Conservation (phyloP, 2,113 vertebrate species). For the Hemichromis elongatus region DNA sequence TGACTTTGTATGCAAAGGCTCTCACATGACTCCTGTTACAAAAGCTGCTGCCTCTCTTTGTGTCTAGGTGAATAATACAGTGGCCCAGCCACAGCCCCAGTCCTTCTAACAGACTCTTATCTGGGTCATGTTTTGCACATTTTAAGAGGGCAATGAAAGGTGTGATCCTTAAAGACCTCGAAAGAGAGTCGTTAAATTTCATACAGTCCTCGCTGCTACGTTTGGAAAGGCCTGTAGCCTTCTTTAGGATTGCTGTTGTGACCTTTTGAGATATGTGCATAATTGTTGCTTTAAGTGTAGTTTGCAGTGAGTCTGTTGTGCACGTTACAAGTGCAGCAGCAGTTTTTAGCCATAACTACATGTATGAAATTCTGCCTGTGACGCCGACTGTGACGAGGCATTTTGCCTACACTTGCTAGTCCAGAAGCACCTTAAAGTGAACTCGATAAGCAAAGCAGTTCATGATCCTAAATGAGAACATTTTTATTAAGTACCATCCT, state of each 20-base stretch:
- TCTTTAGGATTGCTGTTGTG: not conserved
- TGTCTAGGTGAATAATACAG: conserved; percentile 18
- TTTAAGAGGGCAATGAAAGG: conserved; percentile 12
- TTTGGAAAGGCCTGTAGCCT: not conserved
- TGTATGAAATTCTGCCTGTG: not conserved
- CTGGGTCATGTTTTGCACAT: conserved; percentile 32
- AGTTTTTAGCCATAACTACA: not conserved
- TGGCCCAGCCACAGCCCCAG: not conserved
- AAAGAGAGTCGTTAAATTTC: not conserved
- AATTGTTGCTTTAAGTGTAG: not conserved
- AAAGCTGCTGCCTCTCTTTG: conserved; percentile 47
- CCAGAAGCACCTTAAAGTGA: not conserved
- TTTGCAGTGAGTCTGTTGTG: not conserved
- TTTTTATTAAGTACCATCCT: not conserved
- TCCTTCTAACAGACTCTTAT: conserved; percentile 45
- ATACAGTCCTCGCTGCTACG: not conserved
- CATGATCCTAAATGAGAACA: not conserved
- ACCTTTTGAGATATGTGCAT: not conserved
- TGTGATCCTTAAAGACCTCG: not conserved
- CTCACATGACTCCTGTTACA: conserved; percentile 69
- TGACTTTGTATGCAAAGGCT: conserved; percentile 54
- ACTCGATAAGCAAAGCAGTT: not conserved
- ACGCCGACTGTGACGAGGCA: not conserved
- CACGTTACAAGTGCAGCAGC: not conserved
- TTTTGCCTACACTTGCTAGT: not conserved